These are phyloP conservation scores for Nothoprocta perdicaria DNA, from an alignment of 2,113 vertebrate species.

Conservation along the genomic window DNA sequence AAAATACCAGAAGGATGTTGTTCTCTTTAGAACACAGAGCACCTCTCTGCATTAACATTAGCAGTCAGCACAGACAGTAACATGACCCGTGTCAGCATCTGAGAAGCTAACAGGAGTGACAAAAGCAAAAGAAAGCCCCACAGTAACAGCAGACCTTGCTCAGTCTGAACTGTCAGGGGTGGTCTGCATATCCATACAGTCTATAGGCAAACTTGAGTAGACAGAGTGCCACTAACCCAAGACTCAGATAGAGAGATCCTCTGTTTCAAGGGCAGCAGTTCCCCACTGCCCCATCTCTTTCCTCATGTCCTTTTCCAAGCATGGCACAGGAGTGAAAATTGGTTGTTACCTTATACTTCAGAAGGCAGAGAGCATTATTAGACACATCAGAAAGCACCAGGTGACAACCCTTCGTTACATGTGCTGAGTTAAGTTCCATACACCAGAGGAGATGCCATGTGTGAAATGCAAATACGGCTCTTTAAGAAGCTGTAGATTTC, in stretches of 20 bases:
- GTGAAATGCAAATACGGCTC: neutral
- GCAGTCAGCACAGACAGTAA: neutral
- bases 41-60: neutral
- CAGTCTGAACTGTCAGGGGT: neutral
- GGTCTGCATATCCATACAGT: accelerated
- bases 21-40: neutral
- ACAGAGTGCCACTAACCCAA: neutral
- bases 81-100: neutral
- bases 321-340: accelerated
- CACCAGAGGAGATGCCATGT: accelerated
- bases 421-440: neutral
- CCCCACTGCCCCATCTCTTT: neutral
- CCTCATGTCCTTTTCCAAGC: neutral
- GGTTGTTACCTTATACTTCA: neutral
- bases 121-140: neutral
- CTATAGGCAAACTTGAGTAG: neutral
- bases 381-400: neutral
- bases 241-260: neutral
- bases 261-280: neutral
- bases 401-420: neutral
- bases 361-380: neutral
- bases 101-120: neutral
- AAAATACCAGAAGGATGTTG: accelerated
- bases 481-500: neutral
- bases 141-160: neutral